Base-by-base conservation (phyloP, 2,113 vertebrate species). In the Microtus oregoni region DNA sequence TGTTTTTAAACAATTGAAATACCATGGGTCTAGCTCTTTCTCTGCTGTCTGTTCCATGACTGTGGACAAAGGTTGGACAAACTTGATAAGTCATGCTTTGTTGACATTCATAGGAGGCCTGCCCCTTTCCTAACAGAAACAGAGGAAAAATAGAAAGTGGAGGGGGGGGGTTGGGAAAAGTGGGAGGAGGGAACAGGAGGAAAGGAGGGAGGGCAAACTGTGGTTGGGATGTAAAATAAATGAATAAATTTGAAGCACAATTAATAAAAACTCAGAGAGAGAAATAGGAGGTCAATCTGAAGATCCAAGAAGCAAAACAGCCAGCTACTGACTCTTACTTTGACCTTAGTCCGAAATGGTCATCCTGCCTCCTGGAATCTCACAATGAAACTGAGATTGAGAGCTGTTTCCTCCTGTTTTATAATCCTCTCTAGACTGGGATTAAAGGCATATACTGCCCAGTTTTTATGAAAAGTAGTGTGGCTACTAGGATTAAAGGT, bases 61-160 rank as follows among this genome's bases (percentile, higher is more conserved):
- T 67, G 55, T 92, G 68, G 63, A 89, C 91, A 91, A 95, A 92
- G 50, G 94, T 67, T 89, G 96, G 85, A 94, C 65, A 96, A 87
- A 20, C 35, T 72, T n/a, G 3, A n/a, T 19, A 72, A n/a, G 17
- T 35, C 35, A 17, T 20, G 70, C 8, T 72, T 72, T 72, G 70
- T 22, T 72, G 70, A 72, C 35, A 72, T 19, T 8, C 17, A 20
- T 72, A 19, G 68, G 35, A n/a, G 70, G 17, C 7, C 7, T 72
- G 70, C 35, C 17, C 7, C 70, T 20, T 72, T n/a, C 35, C 10
- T 72, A 72, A 72, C 35, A 72, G 35, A 72, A 72, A 22, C 19
- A 38, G 35, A 72, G 3, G 70, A 38, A n/a, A n/a, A 72, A 19
- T n/a, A 15, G 17, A n/a, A 20, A 5, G 55, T 19, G 15, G 41